Conservation (phyloP, 35 echinoderm and acorn worm genomes). For the Stichopus chloronotus region DNA sequence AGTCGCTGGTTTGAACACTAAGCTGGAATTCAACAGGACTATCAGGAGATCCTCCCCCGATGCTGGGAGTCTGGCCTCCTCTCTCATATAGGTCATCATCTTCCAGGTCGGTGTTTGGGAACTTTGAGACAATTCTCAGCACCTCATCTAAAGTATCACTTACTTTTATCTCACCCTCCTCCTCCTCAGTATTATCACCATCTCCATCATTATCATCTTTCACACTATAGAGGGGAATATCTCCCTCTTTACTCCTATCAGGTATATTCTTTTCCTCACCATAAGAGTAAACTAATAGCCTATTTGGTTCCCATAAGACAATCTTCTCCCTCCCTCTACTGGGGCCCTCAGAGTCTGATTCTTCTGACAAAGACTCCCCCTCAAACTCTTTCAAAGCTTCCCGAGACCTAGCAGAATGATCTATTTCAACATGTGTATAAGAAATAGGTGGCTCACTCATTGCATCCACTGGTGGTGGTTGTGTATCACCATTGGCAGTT, state of each 20-base stretch:
- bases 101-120: conserved; percentile 66
- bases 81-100: conserved; percentile 16
- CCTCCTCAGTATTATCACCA: not conserved
- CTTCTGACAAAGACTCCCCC: not conserved
- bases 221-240: not conserved
- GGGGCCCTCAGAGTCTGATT: conserved; percentile 30
- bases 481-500: conserved; percentile 50
- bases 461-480: conserved; percentile 12
- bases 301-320: conserved; percentile 54
- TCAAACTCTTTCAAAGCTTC: not conserved
- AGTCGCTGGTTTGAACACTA: conserved; percentile 45
- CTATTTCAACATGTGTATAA: conserved; percentile 1
- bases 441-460: conserved; percentile 57
- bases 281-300: conserved; percentile 46
- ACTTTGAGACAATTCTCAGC: conserved; percentile 56
- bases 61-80: conserved; percentile 44
- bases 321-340: conserved; percentile 59
- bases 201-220: not conserved
- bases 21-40: conserved; percentile 42
- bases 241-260: not conserved
- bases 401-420: not conserved
- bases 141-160: conserved; percentile 74
- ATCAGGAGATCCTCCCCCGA: conserved; percentile 44
- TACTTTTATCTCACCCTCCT: conserved; percentile 34
- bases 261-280: conserved; percentile 28